A percentile compares a stretch with the other conserved stretches of the same genome.
These are phyloP conservation scores for Drosophila sp. DNA, from an alignment of 1,140 invertebrate genomes.

Conservation along the genomic window DNA sequence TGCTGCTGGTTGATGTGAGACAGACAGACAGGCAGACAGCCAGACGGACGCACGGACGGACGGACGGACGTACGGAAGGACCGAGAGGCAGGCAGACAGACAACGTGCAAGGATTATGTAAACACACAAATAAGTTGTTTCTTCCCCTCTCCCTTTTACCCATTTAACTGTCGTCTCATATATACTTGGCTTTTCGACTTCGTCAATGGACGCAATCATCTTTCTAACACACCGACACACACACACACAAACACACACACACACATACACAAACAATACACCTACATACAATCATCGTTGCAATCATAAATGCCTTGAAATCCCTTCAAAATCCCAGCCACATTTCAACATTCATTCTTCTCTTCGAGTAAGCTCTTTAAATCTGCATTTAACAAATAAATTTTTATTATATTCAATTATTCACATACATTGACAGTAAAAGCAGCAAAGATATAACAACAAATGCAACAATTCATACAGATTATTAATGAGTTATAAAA, in stretches of 20 bases:
- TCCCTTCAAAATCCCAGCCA: slow-evolving; percentile 5
- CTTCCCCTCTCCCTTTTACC: slow-evolving; percentile 12
- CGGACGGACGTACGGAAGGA: slow-evolving; percentile 9
- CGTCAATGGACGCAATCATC: slow-evolving; percentile 74
- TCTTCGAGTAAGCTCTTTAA: background rate
- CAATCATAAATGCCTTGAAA: slow-evolving; percentile 12
- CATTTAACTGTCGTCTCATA: slow-evolving; percentile 2
- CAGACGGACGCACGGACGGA: background rate
- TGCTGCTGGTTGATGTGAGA: slow-evolving; percentile 5
- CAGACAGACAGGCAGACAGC: background rate
- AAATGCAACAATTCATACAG: no score
- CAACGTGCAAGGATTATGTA: slow-evolving; percentile 79
- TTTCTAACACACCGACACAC: slow-evolving; percentile 29
- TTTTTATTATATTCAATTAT: slow-evolving; percentile 1
- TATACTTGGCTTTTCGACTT: slow-evolving; percentile 26
- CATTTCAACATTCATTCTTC: background rate
- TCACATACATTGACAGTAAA: background rate
- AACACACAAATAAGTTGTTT: slow-evolving; percentile 71
- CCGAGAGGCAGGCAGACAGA: slow-evolving; percentile 42
- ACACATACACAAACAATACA: slow-evolving; percentile 3
- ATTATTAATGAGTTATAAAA: no score
- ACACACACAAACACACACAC: slow-evolving; percentile 20
- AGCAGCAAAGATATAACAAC: background rate
- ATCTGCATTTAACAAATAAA: background rate
- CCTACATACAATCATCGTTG: slow-evolving; percentile 6